These are phyloP conservation scores for Pseudolaguvia tuberculata DNA, from an alignment of 2,113 vertebrate genomes.

Conservation along the genomic window DNA sequence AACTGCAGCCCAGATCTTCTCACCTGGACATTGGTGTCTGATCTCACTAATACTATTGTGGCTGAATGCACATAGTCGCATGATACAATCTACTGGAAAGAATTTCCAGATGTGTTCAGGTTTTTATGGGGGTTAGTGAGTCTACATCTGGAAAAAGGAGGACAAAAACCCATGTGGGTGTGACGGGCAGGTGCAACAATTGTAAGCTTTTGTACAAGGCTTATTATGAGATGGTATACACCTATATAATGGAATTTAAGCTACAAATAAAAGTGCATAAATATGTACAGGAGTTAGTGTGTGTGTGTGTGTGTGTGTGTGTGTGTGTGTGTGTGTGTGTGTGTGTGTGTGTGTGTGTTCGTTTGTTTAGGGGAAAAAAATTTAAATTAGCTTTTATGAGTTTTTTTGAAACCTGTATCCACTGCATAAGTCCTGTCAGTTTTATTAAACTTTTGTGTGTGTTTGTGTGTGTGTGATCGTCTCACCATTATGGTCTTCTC, in stretches of 20 bases:
- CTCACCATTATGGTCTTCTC: constrained; percentile 97
- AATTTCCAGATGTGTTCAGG: too few relatives aligned
- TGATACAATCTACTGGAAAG: too few relatives aligned
- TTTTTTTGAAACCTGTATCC: not conserved
- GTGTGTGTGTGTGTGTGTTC: not conserved
- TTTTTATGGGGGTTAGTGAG: too few relatives aligned
- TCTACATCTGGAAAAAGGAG: too few relatives aligned
- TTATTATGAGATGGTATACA: too few relatives aligned
- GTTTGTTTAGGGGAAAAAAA: not conserved
- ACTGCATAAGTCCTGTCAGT: not conserved
- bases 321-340: not conserved
- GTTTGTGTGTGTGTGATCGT: not conserved
- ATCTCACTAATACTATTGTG: too few relatives aligned
- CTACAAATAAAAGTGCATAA: not conserved
- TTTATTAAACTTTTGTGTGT: constrained; percentile 13
- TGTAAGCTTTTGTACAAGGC: too few relatives aligned
- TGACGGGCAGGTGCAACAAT: too few relatives aligned
- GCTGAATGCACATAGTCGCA: too few relatives aligned
- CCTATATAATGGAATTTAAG: not conserved
- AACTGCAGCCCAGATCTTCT: too few relatives aligned
- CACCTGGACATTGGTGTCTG: too few relatives aligned
- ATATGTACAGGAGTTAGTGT: not conserved
- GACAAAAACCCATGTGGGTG: too few relatives aligned
- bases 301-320: not conserved
- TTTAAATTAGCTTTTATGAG: constrained; percentile 2